Base-by-base conservation (phyloP, 2,888 invertebrate species). In the Seira musarum region DNA sequence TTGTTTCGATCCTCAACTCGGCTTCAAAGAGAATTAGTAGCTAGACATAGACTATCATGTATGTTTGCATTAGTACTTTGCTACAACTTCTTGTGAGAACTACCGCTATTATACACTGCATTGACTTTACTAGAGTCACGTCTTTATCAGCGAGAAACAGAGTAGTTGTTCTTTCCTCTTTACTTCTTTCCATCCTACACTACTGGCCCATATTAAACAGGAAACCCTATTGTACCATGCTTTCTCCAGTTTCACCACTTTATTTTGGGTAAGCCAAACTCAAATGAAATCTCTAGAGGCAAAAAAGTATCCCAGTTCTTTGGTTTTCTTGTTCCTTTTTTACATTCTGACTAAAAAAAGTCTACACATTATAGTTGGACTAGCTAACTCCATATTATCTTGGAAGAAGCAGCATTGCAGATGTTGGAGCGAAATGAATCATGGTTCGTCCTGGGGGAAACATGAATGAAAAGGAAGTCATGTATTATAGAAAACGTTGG, bases 1-100 rank as follows among this genome's bases (percentile, higher is more conserved):
- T 66, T 66, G 73, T 35, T 57, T 73, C 65, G 73, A 40, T 66
- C 66, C 65, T 65, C 49, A 63, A 73, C 73, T 73, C 73, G 73
- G 73, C 30, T 46, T 1, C 17, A 64, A n/a, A 64, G 21, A 60
- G 61, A 70, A 25, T n/a, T n/a, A n/a, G n/a, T n/a, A n/a, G n/a
- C 19, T 35, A 60, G 17, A 40, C 21, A 30, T 17, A 57, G 49
- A 5, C 30, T n/a, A n/a, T n/a, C 40, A 8, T 40, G 40, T 40
- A 13, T 13, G 13, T 40, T 40, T 40, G 40, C 40, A 40, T 13
- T 40, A 40, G 40, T 40, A 40, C 40, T 40, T 40, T 40, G 13
- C 40, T 13, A 40, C 40, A 40, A 8, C 13, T 40, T 40, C 13
- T 40, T 40, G 13, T 40, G 6, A 40, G 6, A n/a, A 40, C 6